These are phyloP conservation scores for Paramormyrops hopkinsi DNA, from an alignment of 2,797 vertebrate species.

Conservation along the genomic window DNA sequence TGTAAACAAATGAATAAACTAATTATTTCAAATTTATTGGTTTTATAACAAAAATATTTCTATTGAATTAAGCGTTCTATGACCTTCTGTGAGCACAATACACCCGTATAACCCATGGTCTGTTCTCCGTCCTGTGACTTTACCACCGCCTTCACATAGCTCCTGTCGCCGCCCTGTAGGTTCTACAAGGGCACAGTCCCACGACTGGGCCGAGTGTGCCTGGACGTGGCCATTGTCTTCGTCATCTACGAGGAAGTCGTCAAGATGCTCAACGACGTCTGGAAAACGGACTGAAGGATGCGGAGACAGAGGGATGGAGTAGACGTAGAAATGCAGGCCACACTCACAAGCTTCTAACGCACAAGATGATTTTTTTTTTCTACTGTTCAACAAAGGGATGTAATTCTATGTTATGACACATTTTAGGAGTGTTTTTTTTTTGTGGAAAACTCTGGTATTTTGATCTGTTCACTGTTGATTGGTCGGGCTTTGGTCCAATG, in stretches of 20 bases:
- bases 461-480: not conserved
- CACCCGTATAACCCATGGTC: not conserved
- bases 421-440: not conserved
- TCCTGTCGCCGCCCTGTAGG: slow-evolving; percentile 36
- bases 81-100: not conserved
- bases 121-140: not conserved
- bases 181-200: slow-evolving; percentile 73
- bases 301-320: slow-evolving; percentile 23
- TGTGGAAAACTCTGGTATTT: not conserved
- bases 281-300: slow-evolving; percentile 59
- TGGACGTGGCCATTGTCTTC: slow-evolving; percentile 67
- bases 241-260: slow-evolving; percentile 70
- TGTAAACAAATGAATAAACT: not conserved
- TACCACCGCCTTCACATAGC: not conserved
- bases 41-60: not conserved
- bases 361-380: slow-evolving; percentile 27
- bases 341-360: slow-evolving; percentile 24
- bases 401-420: not conserved
- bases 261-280: slow-evolving; percentile 61
- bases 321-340: not conserved
- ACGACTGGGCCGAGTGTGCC: slow-evolving; percentile 58
- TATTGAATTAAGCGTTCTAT: not conserved
- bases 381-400: not conserved
- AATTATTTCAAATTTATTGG: not conserved
- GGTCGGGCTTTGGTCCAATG: not conserved